phyloP scores from a whole-genome alignment of 2,797 vertebrate genomes.

The Propithecus perrieri region DNA sequence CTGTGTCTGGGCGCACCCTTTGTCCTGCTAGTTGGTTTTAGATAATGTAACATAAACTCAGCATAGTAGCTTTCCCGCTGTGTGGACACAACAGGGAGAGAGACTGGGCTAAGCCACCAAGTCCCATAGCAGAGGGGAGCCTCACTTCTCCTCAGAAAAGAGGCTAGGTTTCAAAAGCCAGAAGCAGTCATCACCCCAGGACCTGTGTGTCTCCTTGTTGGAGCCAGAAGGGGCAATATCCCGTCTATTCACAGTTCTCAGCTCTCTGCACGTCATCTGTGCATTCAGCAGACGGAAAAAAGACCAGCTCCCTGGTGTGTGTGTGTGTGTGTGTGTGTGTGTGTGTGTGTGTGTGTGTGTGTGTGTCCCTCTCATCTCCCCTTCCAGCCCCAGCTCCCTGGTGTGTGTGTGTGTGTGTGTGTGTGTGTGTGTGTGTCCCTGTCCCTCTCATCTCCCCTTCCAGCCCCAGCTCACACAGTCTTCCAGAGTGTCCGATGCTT shows the following conservation, averaged over 20 bases:
- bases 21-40: conserved; percentile 46
- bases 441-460: background rate
- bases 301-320: background rate
- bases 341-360: too few species aligned
- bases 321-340: too few species aligned
- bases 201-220: background rate
- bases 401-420: too few species aligned
- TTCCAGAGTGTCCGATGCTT: background rate
- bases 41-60: conserved; percentile 65
- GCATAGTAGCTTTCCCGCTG: conserved; percentile 31
- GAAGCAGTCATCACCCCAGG: background rate
- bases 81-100: background rate
- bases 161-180: background rate
- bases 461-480: background rate
- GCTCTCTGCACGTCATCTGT: background rate
- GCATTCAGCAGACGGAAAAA: background rate
- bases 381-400: background rate
- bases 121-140: background rate
- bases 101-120: background rate
- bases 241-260: background rate
- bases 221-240: background rate
- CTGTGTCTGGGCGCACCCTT: background rate
- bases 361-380: background rate
- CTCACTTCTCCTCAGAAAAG: background rate
- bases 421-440: too few species aligned